phyloP scores from a whole-genome alignment of 2,113 vertebrate species.

The Gymnarchus niloticus region DNA sequence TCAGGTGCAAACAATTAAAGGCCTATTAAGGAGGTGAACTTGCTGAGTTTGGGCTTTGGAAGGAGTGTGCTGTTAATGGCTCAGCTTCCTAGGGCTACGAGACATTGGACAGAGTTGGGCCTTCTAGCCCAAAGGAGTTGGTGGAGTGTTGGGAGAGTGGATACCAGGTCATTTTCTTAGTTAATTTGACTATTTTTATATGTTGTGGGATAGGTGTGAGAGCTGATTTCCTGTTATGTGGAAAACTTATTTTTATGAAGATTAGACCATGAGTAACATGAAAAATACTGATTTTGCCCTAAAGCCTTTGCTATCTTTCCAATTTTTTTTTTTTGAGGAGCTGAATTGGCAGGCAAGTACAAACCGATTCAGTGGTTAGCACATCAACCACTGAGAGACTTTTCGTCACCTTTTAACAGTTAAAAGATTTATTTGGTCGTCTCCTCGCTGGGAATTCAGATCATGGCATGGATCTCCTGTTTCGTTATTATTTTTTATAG shows the following conservation, averaged over 20 bases:
- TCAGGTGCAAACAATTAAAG: constrained; percentile 2
- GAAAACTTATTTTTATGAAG: neutral
- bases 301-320: neutral
- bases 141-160: neutral
- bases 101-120: neutral
- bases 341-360: neutral
- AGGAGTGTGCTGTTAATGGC: neutral
- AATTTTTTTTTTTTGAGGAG: neutral
- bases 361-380: neutral
- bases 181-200: too few species aligned
- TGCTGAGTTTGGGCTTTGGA: neutral
- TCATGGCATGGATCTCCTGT: neutral
- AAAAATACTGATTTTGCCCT: neutral
- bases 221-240: neutral
- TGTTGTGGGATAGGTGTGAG: neutral
- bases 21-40: neutral
- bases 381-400: neutral
- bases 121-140: neutral
- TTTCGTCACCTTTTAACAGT: neutral
- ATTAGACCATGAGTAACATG: neutral
- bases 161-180: neutral
- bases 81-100: neutral
- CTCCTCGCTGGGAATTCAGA: neutral
- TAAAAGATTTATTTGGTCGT: neutral
- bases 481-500: neutral